These are phyloP conservation scores for Artibeus jamaicensis DNA, from an alignment of 2,797 vertebrate species.

Conservation along the genomic window DNA sequence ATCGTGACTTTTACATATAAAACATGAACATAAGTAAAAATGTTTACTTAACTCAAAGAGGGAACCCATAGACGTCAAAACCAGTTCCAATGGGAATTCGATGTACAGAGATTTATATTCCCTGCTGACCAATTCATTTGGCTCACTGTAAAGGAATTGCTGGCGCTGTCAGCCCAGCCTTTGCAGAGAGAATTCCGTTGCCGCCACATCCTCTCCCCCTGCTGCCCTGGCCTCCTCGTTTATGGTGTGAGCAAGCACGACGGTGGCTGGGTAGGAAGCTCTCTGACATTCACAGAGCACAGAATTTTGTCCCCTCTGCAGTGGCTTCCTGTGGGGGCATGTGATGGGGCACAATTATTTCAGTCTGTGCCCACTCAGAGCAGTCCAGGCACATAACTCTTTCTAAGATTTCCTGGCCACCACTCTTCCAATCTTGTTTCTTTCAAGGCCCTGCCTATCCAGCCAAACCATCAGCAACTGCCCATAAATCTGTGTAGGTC, in stretches of 20 bases:
- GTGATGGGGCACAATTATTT: neutral
- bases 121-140: neutral
- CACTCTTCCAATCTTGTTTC: neutral
- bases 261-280: neutral
- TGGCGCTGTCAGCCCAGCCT: neutral
- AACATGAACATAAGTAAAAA: neutral
- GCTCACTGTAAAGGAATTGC: neutral
- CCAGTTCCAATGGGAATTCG: neutral
- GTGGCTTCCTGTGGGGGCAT: neutral
- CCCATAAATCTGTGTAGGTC: neutral
- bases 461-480: neutral
- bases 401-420: neutral
- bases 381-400: neutral
- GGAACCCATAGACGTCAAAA: neutral
- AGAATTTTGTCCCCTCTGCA: neutral
- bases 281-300: neutral
- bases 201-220: neutral
- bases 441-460: neutral
- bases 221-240: neutral
- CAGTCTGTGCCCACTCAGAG: neutral
- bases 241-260: neutral
- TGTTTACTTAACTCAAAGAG: neutral
- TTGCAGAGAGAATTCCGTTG: neutral
- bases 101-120: neutral
- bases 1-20: neutral